A percentile compares a stretch with the other conserved stretches of the same genome.
These are phyloP conservation scores for Herpetotheres cachinnans DNA, from an alignment of 2,113 vertebrate genomes.

Conservation along the genomic window DNA sequence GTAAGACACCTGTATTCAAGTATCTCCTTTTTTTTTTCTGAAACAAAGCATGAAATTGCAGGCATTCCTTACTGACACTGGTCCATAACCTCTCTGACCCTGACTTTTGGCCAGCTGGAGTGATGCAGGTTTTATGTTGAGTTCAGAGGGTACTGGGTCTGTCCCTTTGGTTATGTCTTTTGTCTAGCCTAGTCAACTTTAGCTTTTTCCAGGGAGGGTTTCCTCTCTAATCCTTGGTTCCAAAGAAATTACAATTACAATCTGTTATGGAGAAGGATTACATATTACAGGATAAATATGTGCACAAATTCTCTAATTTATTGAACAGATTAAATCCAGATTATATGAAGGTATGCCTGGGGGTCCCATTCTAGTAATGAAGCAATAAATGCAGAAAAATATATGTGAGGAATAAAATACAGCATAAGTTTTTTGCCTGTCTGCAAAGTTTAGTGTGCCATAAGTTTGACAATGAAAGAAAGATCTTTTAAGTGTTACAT, in stretches of 20 bases:
- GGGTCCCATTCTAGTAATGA: not conserved
- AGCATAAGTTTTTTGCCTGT: not conserved
- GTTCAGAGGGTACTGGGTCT: not conserved
- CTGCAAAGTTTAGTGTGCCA: not conserved
- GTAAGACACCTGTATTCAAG: not conserved
- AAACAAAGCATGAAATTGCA: not conserved
- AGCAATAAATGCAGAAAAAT: not conserved
- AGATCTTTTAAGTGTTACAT: not conserved
- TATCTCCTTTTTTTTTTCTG: not conserved
- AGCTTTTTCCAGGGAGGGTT: not conserved
- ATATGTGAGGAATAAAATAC: not conserved
- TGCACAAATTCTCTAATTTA: not conserved
- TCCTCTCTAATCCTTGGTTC: not conserved
- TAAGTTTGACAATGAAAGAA: not conserved
- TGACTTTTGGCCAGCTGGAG: not conserved
- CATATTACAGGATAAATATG: not conserved
- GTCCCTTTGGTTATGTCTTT: not conserved
- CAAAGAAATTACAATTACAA: not conserved
- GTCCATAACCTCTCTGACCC: not conserved
- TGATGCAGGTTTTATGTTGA: not conserved
- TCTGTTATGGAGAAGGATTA: not conserved
- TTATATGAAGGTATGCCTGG: not conserved
- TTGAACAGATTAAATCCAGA: not conserved
- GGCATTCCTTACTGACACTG: not conserved
- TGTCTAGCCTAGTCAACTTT: not conserved